Conservation (phyloP, 2,113 vertebrate species). For the Tragelaphus imberbis region DNA sequence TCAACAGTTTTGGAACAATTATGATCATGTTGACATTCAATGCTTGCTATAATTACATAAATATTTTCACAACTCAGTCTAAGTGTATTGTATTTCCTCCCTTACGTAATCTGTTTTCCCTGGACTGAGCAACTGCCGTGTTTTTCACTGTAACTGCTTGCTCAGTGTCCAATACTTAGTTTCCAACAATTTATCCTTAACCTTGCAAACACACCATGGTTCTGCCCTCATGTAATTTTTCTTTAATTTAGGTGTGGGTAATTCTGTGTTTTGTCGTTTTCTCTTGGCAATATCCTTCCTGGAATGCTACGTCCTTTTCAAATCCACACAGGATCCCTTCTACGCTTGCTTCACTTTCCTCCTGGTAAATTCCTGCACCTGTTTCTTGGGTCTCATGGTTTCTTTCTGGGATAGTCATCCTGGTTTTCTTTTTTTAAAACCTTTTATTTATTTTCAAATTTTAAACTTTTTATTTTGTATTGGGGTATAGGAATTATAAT, state of each 20-base stretch:
- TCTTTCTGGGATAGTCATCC: background rate
- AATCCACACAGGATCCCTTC: background rate
- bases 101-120: background rate
- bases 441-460: background rate
- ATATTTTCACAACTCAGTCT: background rate
- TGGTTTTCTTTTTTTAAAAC: background rate
- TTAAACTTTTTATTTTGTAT: background rate
- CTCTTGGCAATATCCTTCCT: background rate
- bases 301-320: background rate
- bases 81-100: background rate
- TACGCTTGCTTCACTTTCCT: background rate
- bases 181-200: background rate
- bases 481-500: background rate
- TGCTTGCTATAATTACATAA: background rate
- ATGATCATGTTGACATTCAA: background rate
- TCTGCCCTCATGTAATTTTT: background rate
- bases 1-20: background rate
- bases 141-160: background rate
- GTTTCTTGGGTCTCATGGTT: background rate
- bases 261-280: background rate
- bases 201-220: background rate
- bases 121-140: background rate
- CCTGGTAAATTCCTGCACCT: background rate
- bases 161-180: background rate
- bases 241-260: background rate